A percentile compares a stretch with the other conserved stretches of the same genome.
Conservation (phyloP, 2,888 invertebrate genomes). For the Desoria tigrina region DNA sequence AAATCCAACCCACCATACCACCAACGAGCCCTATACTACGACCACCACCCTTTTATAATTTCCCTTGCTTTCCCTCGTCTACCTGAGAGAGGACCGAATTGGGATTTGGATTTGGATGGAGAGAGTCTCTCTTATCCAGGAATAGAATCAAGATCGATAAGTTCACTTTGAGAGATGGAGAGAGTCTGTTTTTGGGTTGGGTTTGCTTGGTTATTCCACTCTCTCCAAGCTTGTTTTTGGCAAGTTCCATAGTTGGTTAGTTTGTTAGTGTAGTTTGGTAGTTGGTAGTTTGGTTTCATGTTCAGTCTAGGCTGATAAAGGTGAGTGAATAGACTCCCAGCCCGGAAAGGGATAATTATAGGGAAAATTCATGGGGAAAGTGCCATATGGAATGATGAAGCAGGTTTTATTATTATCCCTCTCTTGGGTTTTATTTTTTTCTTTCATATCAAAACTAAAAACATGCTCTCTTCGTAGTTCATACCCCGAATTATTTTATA, state of each 20-base stretch:
- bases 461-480: too few species aligned
- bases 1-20: background rate
- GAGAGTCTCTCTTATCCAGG: slow-evolving; percentile 2
- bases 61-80: background rate
- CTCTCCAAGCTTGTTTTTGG: too few species aligned
- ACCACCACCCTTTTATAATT: too few species aligned
- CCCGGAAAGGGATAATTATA: slow-evolving; percentile 16
- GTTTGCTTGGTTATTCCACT: background rate
- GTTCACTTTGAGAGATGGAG: background rate
- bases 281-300: too few species aligned
- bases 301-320: too few species aligned
- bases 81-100: background rate
- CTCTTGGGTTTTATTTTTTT: background rate
- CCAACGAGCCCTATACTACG: background rate
- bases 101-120: background rate
- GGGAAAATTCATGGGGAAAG: slow-evolving; percentile 17
- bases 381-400: slow-evolving; percentile 19
- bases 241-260: too few species aligned
- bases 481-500: too few species aligned
- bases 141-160: background rate
- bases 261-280: too few species aligned
- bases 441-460: too few species aligned
- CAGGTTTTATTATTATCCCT: background rate
- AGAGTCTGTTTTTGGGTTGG: background rate
- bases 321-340: too few species aligned